Conservation (phyloP, 2,113 vertebrate species). For the Planiliza haematocheilus region DNA sequence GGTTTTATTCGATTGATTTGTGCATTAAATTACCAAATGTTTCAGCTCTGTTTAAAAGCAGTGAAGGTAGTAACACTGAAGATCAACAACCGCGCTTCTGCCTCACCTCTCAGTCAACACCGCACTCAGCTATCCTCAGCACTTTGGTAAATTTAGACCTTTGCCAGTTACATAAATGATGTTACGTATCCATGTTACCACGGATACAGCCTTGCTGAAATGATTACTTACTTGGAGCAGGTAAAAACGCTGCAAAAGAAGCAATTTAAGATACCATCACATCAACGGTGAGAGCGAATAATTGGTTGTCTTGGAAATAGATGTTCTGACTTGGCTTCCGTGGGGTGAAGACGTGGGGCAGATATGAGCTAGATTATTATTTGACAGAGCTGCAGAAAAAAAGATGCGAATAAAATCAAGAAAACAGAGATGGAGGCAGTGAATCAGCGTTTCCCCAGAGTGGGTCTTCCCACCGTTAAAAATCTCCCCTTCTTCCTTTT, state of each 20-base stretch:
- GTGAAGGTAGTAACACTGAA: conserved; percentile 25
- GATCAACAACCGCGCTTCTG: conserved; percentile 25
- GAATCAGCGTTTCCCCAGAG: conserved; percentile 32
- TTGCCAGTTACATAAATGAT: conserved; percentile 70
- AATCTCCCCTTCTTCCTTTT: conserved; percentile 8
- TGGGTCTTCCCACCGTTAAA: conserved; percentile 14
- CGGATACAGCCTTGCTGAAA: conserved; percentile 54
- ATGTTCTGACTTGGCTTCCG: conserved; percentile 1
- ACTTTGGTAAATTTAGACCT: conserved; percentile 64
- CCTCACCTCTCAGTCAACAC: conserved; percentile 56
- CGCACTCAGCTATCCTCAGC: conserved; percentile 46
- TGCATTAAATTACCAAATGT: background rate
- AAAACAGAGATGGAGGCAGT: conserved; percentile 10
- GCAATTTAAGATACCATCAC: conserved; percentile 6
- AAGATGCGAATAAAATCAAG: conserved; percentile 20
- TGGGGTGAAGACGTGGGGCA: background rate
- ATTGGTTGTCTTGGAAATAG: conserved; percentile 1
- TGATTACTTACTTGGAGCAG: conserved; percentile 40
- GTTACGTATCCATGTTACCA: conserved; percentile 61
- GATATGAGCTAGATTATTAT: background rate
- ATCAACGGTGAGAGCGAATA: background rate
- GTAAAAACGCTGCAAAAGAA: conserved; percentile 17
- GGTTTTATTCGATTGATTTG: too few species aligned
- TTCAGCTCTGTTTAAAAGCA: background rate
- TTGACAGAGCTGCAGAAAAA: background rate